Base-by-base conservation (phyloP, 2,797 vertebrate species). In the Silurus aristotelis region DNA sequence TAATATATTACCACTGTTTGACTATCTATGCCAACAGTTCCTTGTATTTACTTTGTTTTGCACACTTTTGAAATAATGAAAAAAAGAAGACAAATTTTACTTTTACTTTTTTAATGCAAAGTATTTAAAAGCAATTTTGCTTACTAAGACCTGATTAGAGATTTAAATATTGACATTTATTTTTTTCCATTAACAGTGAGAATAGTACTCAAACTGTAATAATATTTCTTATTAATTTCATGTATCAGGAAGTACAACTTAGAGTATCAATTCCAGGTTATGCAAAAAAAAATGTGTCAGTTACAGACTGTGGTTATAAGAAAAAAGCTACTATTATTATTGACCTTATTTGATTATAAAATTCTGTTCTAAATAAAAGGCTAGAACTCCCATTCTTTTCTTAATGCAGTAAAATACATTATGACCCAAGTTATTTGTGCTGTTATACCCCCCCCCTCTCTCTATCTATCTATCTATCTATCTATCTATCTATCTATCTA, bases 111-210 rank as follows among this genome's bases (percentile, higher is more conserved):
- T 56, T 88, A 77, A 27, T 79, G 71, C 46, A 22, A 71, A 64
- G 76, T 82, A 25, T 82, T 82, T 77, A 82, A 86, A 83, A 83
- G 22, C 73, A 56, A 22, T 38, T 48, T 82, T 64, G 22, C 61
- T 86, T 86, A 70, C 10, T 55, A 79, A 56, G 60, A 27, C 31
- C 79, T 56, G 31, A 64, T 80, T 12, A 64, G 20, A 70, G 38
- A 52, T 60, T 82, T 82, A 67, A 25, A 76, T 61, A 0, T 64
- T 79, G 27, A 72, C 68, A 66, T 73, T 66, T 4, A 72, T 66
- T 58, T 52, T 52, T 22, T 27, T 76, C 0, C 56, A 68, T 85
- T 61, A 46, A 56, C 78, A 81, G 80, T 85, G 75, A 85, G 75
- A 31, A 64, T 64, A 67, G 25, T 25, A 60, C 72, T 85, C 66